These are phyloP conservation scores for Scaptomyza polygonia DNA, from an alignment of 2,888 invertebrate genomes.

Conservation along the genomic window DNA sequence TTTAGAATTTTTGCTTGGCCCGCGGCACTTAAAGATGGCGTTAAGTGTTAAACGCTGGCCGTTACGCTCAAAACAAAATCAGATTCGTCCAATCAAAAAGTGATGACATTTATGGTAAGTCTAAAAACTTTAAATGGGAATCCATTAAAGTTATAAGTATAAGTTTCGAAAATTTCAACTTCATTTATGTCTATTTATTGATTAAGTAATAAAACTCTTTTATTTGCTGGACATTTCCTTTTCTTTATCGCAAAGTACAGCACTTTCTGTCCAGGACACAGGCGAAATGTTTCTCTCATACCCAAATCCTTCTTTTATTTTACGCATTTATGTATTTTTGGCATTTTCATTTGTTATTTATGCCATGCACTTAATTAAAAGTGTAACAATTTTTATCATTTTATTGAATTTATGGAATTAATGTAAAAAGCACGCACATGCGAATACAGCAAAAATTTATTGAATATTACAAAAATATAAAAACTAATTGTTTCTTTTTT, in stretches of 20 bases:
- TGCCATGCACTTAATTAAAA: slow-evolving; percentile 60
- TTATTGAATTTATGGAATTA: slow-evolving; percentile 6
- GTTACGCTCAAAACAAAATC: slow-evolving; percentile 30
- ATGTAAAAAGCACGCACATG: neutral
- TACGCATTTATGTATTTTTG: neutral
- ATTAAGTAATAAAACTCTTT: no score
- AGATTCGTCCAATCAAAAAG: slow-evolving; percentile 36
- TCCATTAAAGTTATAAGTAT: no score
- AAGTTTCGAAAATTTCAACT: no score
- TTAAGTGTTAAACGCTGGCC: slow-evolving; percentile 55
- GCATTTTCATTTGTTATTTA: slow-evolving; percentile 8
- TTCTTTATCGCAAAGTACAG: no score
- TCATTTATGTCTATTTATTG: no score
- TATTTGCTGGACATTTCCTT: no score
- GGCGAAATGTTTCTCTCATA: neutral
- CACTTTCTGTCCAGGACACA: no score
- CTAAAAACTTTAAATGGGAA: no score
- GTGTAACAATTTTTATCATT: slow-evolving; percentile 25
- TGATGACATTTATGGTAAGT: slow-evolving; percentile 32
- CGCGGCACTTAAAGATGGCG: slow-evolving; percentile 43
- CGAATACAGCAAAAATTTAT: neutral
- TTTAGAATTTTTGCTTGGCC: slow-evolving; percentile 55
- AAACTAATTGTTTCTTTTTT: no score
- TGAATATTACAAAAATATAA: neutral
- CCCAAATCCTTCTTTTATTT: neutral